phyloP scores from a whole-genome alignment of 2,113 vertebrate species.

The Hystrix cristata region DNA sequence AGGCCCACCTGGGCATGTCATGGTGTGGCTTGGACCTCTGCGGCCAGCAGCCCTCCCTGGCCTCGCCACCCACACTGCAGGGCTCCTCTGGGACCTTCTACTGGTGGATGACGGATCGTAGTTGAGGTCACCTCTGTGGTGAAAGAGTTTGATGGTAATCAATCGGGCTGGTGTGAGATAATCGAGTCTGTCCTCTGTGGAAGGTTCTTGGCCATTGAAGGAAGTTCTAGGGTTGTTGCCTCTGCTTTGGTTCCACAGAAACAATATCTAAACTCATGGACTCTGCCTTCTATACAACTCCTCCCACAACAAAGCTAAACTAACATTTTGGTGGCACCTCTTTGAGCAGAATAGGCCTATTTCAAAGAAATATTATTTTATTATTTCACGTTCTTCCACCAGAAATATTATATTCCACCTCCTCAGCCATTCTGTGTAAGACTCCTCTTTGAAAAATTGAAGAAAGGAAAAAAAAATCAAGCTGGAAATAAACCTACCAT shows the following conservation, averaged over 20 bases:
- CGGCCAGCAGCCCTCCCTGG: background rate
- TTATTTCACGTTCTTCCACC: background rate
- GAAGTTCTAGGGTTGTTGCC: background rate
- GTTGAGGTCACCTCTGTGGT: background rate
- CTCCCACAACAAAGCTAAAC: background rate
- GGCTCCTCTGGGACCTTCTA: background rate
- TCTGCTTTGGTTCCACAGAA: background rate
- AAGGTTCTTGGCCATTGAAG: background rate
- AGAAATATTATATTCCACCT: background rate
- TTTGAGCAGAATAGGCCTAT: background rate
- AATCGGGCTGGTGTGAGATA: accelerated
- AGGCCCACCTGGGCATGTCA: accelerated
- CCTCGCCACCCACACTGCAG: accelerated
- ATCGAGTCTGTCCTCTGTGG: background rate
- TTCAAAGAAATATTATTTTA: background rate
- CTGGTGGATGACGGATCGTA: background rate
- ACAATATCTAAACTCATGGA: no score
- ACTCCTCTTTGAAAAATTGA: background rate
- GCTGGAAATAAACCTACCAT: background rate
- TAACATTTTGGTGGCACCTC: background rate
- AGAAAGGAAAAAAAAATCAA: background rate
- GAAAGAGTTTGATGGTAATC: accelerated
- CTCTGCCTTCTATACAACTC: accelerated
- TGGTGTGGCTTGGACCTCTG: accelerated
- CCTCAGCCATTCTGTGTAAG: background rate